Percentiles rank a stretch among this genome's conserved stretches.
These are phyloP conservation scores for Centruroides sculpturatus DNA, from an alignment of 1,140 invertebrate species.

Conservation along the genomic window DNA sequence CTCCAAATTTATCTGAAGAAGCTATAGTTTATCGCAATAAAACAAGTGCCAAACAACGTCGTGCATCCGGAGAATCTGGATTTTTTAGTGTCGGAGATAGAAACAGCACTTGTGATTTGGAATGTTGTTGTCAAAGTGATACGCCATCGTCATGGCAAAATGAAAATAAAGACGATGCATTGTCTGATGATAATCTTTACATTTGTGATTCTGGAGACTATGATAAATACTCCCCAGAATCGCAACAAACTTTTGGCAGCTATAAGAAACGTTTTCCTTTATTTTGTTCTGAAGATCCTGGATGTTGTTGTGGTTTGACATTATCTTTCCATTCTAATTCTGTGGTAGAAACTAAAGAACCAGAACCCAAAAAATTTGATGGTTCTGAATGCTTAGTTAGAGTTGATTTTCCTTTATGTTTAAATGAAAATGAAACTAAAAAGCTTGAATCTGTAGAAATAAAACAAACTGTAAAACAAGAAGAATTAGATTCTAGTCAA, in stretches of 20 bases:
- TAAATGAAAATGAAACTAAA: too few relatives aligned
- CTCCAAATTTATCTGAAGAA: slow-evolving; percentile 6
- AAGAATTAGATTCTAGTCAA: too few relatives aligned
- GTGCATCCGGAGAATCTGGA: slow-evolving; percentile 75
- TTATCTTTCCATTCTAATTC: too few relatives aligned
- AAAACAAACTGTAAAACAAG: too few relatives aligned
- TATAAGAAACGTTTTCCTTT: slow-evolving; percentile 7
- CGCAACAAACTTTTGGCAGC: background rate
- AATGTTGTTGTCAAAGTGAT: slow-evolving; percentile 4
- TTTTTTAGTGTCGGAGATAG: slow-evolving; percentile 66
- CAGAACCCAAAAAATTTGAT: too few relatives aligned
- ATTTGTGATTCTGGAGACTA: background rate
- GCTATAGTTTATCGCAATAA: background rate
- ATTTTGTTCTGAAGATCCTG: slow-evolving; percentile 10
- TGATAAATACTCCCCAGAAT: background rate
- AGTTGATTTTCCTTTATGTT: too few relatives aligned
- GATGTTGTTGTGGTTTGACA: slow-evolving; percentile 1
- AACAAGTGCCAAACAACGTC: slow-evolving; percentile 34
- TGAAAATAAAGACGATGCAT: background rate
- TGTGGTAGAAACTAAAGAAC: too few relatives aligned
- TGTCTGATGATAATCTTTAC: slow-evolving; percentile 1
- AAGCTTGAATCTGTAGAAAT: too few relatives aligned
- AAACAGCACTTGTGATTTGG: slow-evolving; percentile 24
- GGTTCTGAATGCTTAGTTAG: too few relatives aligned
- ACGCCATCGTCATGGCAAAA: slow-evolving; percentile 2